Evolutionary conservation across 2,797 vertebrate genomes (phyloP), one percentile per base, ranked within the genome.

Genomic region (Danio aesculapii): DNA sequence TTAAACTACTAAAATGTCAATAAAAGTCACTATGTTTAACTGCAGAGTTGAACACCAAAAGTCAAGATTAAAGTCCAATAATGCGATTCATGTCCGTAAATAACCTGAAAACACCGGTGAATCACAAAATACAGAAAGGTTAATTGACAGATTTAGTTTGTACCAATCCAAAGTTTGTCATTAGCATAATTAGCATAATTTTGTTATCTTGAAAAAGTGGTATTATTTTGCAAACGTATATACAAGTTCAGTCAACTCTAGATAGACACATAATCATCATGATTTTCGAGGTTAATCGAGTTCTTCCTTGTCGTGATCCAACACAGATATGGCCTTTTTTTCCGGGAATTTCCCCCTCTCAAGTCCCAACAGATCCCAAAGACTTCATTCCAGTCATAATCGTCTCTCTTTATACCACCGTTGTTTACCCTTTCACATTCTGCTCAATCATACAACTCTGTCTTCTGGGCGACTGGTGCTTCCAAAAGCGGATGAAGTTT

Each of bases 401-500:
- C 2, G 57, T 4, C n/a, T 53, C 5, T 47, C 11, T 30, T 30
- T 13, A 11, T 44, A 16, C 7, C 12, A 44, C 7, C 14, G 0
- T 49, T 16, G 13, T 43, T 55, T 59, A 57, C 19, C 59, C 53
- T 57, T 62, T 69, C 6, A 53, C 55, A 44, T 69, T 77, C 49
- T 76, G 58, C 16, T 71, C 74, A 57, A 1, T 67, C 49, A 50
- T 49, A 59, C 66, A 77, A 49, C 79, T 79, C 49, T 67, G 63
- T 17, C 12, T 50, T 12, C 59, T 79, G 0, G 41, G 62, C 57
- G 77, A 81, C 11, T 75, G 63, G 3, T 75, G 62, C 16, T 50
- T 19, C 82, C 81, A 84, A 52, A 87, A 89, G 5, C 30, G 53
- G 64, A 82, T 92, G 84, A 96, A 95, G 86, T 92, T 92, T 81